Evolutionary conservation across 2,113 vertebrate genomes (phyloP).

Genomic region (Trinectes maculatus): DNA sequence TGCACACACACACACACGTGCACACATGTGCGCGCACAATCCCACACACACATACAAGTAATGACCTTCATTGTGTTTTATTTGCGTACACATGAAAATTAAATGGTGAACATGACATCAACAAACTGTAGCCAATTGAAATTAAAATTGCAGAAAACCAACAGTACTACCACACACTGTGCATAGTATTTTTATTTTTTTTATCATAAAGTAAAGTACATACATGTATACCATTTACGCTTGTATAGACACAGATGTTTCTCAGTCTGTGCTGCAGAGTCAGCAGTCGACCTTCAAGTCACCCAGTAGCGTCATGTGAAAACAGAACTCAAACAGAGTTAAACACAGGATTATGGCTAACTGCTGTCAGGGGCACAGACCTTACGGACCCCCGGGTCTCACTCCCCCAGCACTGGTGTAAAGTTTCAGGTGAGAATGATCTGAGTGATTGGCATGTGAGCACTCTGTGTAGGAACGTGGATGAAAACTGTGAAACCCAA

Average conservation of each 20-base stretch:
- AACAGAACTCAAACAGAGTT: constrained; percentile 55
- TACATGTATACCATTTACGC: neutral
- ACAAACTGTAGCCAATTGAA: too few species aligned
- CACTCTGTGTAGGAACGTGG: constrained; percentile 34
- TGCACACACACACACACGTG: neutral
- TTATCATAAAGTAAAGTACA: too few species aligned
- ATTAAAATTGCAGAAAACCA: neutral
- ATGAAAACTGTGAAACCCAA: constrained; percentile 67
- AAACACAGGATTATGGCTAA: constrained; percentile 70
- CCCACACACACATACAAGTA: neutral
- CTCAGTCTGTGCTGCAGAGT: neutral
- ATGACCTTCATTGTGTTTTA: neutral
- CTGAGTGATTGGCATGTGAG: constrained; percentile 30
- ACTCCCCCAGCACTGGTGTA: constrained; percentile 46
- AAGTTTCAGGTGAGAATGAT: constrained; percentile 72
- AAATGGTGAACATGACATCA: too few species aligned
- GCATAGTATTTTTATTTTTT: neutral
- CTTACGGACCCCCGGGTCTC: constrained; percentile 40
- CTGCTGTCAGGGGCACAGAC: constrained; percentile 47
- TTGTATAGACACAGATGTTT: neutral
- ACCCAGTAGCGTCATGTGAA: constrained; percentile 51
- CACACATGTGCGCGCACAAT: neutral
- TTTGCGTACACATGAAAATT: neutral
- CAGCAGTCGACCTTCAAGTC: constrained; percentile 13
- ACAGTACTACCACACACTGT: neutral